Conservation (phyloP, 1,140 invertebrate species). For the Platyscapa corneri region DNA sequence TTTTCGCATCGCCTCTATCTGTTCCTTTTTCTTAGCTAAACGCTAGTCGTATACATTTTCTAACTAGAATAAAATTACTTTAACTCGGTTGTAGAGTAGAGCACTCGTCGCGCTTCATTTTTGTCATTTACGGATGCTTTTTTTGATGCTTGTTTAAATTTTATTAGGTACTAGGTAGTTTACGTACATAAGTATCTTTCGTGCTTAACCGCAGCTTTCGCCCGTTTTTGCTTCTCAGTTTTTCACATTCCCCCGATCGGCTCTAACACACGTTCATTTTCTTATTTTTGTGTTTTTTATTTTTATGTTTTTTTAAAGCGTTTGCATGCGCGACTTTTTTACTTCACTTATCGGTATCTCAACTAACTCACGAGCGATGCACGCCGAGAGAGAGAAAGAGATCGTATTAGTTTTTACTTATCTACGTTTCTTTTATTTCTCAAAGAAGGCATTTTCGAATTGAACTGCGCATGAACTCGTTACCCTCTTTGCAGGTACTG, state of each 20-base stretch:
- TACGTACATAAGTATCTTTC: conserved; percentile 52
- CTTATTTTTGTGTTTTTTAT: background rate
- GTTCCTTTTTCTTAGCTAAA: conserved; percentile 64
- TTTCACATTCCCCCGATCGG: conserved; percentile 8
- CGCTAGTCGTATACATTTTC: conserved; percentile 75
- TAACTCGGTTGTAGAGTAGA: conserved; percentile 65
- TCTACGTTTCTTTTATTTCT: conserved; percentile 55
- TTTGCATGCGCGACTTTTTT: background rate
- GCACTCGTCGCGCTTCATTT: conserved; percentile 52
- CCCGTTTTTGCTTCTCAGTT: conserved; percentile 6
- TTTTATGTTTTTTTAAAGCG: conserved; percentile 9
- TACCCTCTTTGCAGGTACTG: conserved; percentile 62
- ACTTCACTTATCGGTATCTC: conserved; percentile 16
- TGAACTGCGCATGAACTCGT: conserved; percentile 58
- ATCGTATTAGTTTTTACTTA: conserved; percentile 50
- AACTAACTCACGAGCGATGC: conserved; percentile 9
- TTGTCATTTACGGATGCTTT: background rate
- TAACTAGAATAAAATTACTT: conserved; percentile 74
- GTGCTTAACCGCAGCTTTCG: conserved; percentile 24
- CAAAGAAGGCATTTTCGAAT: conserved; percentile 58
- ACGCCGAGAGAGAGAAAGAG: conserved; percentile 46
- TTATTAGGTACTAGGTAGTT: conserved; percentile 52
- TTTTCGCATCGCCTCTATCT: conserved; percentile 56
- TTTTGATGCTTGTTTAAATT: conserved; percentile 15
- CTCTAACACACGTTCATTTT: background rate